These are phyloP conservation scores for Saccostrea glomerata DNA, from an alignment of 1,140 invertebrate species.

Conservation along the genomic window DNA sequence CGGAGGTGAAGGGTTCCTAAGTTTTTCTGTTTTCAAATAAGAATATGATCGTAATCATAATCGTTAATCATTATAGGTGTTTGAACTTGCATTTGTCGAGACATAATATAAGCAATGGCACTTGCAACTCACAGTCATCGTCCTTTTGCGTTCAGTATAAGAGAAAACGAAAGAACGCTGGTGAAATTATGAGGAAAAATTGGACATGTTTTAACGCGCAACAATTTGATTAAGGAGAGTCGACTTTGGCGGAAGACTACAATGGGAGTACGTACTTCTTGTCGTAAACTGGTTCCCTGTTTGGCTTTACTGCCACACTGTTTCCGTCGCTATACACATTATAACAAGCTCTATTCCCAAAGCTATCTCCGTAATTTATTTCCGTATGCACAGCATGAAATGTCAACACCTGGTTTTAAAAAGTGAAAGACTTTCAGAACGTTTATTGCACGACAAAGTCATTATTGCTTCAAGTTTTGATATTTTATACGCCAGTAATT, in stretches of 20 bases:
- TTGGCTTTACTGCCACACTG: slow-evolving; percentile 5
- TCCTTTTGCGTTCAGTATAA: too few relatives aligned
- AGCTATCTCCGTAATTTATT: neutral
- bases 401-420: neutral
- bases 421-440: too few relatives aligned
- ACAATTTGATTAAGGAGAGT: neutral
- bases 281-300: slow-evolving; percentile 25
- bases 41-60: too few relatives aligned
- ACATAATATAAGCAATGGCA: neutral
- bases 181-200: too few relatives aligned
- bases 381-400: neutral
- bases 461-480: too few relatives aligned
- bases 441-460: too few relatives aligned
- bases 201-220: too few relatives aligned
- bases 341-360: neutral
- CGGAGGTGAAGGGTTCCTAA: too few relatives aligned
- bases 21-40: too few relatives aligned
- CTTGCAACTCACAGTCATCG: too few relatives aligned
- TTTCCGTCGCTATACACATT: neutral
- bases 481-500: too few relatives aligned
- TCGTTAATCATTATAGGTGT: neutral
- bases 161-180: too few relatives aligned
- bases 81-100: neutral
- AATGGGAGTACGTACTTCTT: slow-evolving; percentile 26
- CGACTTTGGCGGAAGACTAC: neutral